These are phyloP conservation scores for Ardeotis arabs DNA, from an alignment of 2,113 vertebrate genomes.

Conservation along the genomic window DNA sequence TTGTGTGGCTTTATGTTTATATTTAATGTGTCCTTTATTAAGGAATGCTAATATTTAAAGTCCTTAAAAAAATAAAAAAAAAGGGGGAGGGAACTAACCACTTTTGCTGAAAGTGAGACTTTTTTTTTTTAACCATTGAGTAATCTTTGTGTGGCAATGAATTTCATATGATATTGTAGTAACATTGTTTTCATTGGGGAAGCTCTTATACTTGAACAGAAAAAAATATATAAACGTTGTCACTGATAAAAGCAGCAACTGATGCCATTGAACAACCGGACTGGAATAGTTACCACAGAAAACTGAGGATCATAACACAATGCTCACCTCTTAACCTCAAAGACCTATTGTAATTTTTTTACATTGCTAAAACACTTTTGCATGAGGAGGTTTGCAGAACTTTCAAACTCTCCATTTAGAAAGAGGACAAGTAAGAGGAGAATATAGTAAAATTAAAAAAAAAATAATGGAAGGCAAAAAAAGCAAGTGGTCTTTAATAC, in stretches of 20 bases:
- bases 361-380: not conserved
- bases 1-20: conserved; percentile 66
- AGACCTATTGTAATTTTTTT: not conserved
- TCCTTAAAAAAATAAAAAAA: not conserved
- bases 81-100: not conserved
- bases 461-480: not conserved
- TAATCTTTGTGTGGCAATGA: not conserved
- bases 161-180: not conserved
- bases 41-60: conserved; percentile 15
- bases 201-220: not conserved
- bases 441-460: not conserved
- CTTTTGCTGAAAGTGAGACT: not conserved
- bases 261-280: not conserved
- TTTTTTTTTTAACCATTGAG: not conserved
- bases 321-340: not conserved
- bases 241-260: not conserved
- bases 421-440: not conserved
- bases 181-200: not conserved
- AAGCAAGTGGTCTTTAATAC: not conserved
- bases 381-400: not conserved
- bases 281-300: not conserved
- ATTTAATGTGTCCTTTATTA: conserved; percentile 40
- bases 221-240: not conserved
- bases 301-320: not conserved
- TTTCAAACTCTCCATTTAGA: not conserved